Evolutionary conservation across 1,140 invertebrate genomes (phyloP).

Genomic region (Cryptotermes secundus): DNA sequence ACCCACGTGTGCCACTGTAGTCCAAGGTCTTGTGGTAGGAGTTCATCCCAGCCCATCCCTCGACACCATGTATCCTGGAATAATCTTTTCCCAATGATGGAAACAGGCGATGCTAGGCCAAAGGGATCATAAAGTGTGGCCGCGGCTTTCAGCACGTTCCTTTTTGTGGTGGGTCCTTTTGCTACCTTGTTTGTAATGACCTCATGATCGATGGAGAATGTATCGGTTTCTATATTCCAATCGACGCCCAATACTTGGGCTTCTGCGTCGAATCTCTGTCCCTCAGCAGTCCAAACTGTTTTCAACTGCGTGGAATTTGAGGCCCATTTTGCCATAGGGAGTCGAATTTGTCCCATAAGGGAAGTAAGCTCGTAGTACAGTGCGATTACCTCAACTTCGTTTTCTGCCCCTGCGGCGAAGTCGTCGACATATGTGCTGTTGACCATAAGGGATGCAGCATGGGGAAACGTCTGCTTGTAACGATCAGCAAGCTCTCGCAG

Average conservation of each 20-base stretch:
- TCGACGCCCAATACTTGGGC: background rate
- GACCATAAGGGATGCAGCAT: background rate
- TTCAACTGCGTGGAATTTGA: background rate
- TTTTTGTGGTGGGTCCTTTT: background rate
- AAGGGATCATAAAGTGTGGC: background rate
- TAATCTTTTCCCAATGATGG: background rate
- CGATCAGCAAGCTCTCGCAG: background rate
- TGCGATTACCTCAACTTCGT: background rate
- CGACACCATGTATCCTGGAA: slow-evolving; percentile 1
- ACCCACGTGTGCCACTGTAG: background rate
- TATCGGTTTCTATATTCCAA: background rate
- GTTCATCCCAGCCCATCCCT: background rate
- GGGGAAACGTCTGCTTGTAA: background rate
- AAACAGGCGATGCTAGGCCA: background rate
- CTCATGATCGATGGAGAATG: background rate
- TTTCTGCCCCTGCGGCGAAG: background rate
- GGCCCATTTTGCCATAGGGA: background rate
- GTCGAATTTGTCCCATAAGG: background rate
- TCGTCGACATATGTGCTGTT: background rate
- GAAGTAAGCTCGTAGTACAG: background rate
- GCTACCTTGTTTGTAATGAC: background rate
- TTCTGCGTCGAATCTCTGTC: background rate
- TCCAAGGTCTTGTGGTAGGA: background rate
- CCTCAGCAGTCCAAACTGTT: background rate
- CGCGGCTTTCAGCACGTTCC: background rate